Evolutionary conservation across 2,888 invertebrate species (phyloP).

Genomic region (Heliconius erato): DNA sequence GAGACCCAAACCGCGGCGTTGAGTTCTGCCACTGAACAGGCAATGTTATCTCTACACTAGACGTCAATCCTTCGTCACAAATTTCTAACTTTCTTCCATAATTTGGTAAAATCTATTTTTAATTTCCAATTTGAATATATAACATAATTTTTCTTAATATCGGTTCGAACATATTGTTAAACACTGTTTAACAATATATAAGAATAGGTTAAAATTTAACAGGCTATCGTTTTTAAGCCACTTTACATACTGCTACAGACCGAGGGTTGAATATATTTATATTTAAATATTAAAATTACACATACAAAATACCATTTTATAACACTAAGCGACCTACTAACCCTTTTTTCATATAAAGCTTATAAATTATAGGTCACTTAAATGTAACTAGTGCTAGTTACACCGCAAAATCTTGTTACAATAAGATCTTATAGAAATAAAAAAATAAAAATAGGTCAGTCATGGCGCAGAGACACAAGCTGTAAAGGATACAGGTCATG

Average conservation of each 20-base stretch:
- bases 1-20: no score
- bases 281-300: slow-evolving; percentile 36
- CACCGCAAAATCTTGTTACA: slow-evolving; percentile 29
- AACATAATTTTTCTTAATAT: background rate
- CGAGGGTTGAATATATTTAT: slow-evolving; percentile 26
- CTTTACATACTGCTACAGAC: background rate
- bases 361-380: slow-evolving; percentile 44
- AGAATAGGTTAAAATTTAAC: background rate
- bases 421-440: slow-evolving; percentile 3
- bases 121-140: background rate
- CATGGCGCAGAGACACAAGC: no score
- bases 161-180: background rate
- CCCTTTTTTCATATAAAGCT: slow-evolving; percentile 44
- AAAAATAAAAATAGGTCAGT: background rate
- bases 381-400: slow-evolving; percentile 42
- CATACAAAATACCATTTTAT: slow-evolving; percentile 40
- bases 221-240: slow-evolving; percentile 3
- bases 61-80: no score
- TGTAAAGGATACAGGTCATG: no score
- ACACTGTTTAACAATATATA: background rate
- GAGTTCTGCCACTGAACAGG: no score
- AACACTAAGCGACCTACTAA: slow-evolving; percentile 49
- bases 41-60: no score
- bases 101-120: no score
- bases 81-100: no score